Evolutionary conservation across 2,797 vertebrate species (phyloP).

Genomic region (Danio kyathit): DNA sequence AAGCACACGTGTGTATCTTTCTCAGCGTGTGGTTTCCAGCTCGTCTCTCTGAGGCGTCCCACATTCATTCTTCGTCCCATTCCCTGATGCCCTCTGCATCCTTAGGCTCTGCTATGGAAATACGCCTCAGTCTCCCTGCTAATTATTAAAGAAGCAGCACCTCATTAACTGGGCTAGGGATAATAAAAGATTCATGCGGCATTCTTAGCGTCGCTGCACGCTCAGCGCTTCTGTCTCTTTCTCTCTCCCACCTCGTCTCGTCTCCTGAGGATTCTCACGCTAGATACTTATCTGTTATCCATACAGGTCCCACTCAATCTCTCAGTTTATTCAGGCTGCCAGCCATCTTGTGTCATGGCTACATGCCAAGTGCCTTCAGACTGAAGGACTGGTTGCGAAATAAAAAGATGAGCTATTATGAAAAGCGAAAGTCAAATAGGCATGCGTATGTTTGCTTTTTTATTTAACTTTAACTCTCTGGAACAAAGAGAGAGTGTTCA

Average conservation of each 20-base stretch:
- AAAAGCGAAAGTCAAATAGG: not conserved
- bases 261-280: conserved; percentile 42
- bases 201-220: conserved; percentile 64
- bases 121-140: conserved; percentile 78
- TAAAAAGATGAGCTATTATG: not conserved
- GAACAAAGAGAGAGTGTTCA: no score
- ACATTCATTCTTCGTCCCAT: conserved; percentile 69
- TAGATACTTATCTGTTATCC: conserved; percentile 43
- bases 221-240: conserved; percentile 52
- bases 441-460: not conserved
- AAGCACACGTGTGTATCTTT: conserved; percentile 51
- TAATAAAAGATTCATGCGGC: conserved; percentile 86
- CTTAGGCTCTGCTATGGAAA: conserved; percentile 77
- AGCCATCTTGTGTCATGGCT: conserved; percentile 65
- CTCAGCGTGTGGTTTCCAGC: conserved; percentile 72
- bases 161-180: conserved; percentile 81
- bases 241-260: conserved; percentile 63
- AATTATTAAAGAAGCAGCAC: conserved; percentile 84
- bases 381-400: conserved; percentile 56
- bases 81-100: conserved; percentile 72
- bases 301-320: conserved; percentile 48
- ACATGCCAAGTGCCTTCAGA: conserved; percentile 66
- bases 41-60: conserved; percentile 64
- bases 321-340: conserved; percentile 52
- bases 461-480: no score